Base-by-base conservation (phyloP, 2,797 vertebrate species). In the Danio tinwini region DNA sequence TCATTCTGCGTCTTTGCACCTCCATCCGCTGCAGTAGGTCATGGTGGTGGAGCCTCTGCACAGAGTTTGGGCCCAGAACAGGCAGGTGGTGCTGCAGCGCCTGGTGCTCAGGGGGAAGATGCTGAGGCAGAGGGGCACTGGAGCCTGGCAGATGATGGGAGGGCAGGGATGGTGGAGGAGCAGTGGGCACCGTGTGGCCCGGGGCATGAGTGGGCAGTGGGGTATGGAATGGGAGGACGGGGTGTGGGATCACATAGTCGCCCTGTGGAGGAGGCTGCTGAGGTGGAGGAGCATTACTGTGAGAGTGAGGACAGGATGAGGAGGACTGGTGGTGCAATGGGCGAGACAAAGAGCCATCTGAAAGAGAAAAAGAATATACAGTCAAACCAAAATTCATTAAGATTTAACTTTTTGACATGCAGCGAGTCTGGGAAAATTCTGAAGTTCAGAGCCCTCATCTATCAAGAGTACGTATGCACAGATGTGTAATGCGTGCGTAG, bases 11-110 rank as follows among this genome's bases (percentile, higher is more conserved):
- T 76, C 98, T 93, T 86, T 99, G 97, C 85, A 94, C 97, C 92
- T 99, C 98, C 95, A 98, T 97, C 90, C 97, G 94, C 91, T 98
- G 97, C 91, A 99, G 94, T 86, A 98, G 94, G 80, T 99, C 97
- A 9, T 99, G 97, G 12, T 93, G 93, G 89, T 98, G 97, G 55
- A 99, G 92, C 91, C 97, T 93, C 90, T 97, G 98, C 77, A 97
- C 94, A 0, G 97, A 91, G 77, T 53, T 86, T 49, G 97, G 93
- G 11, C 95, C 96, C 37, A 98, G 87, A 17, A 96, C 89, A n/a
- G 96, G 94, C 86, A 99, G 93, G 83, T 98, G 97, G 88, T 98
- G 97, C 5, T 95, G 93, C 84, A 98, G 92, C 21, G 96, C 89
- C 93, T 97, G 97, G 89, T 97, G 97, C 52, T 97, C 91, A 0